Conservation (phyloP, 1,140 invertebrate species). For the Nephila pilipes region DNA sequence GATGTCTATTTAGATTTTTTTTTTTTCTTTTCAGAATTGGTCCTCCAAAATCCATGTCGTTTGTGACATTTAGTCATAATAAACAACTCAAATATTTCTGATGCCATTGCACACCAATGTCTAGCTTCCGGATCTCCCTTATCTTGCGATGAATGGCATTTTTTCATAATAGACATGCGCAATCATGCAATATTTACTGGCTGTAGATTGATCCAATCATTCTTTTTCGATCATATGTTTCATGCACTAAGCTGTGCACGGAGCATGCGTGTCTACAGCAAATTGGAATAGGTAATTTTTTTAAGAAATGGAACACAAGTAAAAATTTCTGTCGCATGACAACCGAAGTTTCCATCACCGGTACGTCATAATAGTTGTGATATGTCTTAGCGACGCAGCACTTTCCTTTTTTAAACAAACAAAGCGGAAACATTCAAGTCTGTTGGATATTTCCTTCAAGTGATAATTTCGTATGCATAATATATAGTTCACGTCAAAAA, state of each 20-base stretch:
- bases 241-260: too few species aligned
- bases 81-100: too few species aligned
- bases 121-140: too few species aligned
- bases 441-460: background rate
- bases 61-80: too few species aligned
- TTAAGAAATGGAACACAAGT: background rate
- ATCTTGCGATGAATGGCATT: too few species aligned
- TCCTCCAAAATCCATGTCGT: too few species aligned
- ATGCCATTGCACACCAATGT: too few species aligned
- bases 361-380: background rate
- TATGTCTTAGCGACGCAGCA: background rate
- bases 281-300: too few species aligned
- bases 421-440: background rate
- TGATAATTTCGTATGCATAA: background rate
- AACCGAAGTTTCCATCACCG: background rate
- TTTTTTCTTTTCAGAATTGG: too few species aligned
- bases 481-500: background rate
- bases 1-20: too few species aligned
- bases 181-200: background rate
- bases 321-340: background rate
- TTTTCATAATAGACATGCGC: background rate
- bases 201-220: background rate
- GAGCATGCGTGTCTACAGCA: too few species aligned
- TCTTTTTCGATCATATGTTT: too few species aligned
- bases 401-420: constrained; percentile 15